phyloP scores from a whole-genome alignment of 2,113 vertebrate species.

The Terrapene triunguis region DNA sequence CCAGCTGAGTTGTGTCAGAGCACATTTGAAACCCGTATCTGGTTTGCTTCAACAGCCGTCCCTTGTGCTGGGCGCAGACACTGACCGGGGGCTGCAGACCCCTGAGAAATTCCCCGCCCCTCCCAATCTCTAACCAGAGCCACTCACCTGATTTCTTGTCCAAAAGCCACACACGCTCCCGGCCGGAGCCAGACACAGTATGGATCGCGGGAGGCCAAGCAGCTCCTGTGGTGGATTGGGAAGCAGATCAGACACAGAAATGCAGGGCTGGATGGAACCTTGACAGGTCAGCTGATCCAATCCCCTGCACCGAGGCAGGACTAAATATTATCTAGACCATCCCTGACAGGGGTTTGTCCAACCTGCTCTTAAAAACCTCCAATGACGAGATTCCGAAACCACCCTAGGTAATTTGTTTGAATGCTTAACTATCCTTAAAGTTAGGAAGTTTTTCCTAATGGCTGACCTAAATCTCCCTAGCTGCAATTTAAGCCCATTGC shows the following conservation, averaged over 20 bases:
- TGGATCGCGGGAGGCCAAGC: constrained; percentile 89
- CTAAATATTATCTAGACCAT: not conserved
- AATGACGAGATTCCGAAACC: not conserved
- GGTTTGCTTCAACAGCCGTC: not conserved
- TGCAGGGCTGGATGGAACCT: not conserved
- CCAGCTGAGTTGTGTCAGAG: not conserved
- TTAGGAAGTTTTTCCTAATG: not conserved
- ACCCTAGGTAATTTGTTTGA: not conserved
- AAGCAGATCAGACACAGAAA: not conserved
- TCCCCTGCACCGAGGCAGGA: not conserved
- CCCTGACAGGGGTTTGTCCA: not conserved
- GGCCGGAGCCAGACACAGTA: constrained; percentile 90
- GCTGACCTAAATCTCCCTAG: not conserved
- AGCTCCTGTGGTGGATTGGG: constrained; percentile 80
- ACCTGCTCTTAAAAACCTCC: not conserved
- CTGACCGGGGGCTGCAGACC: not conserved
- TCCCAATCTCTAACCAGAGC: not conserved
- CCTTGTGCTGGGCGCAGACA: not conserved
- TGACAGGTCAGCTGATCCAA: not conserved
- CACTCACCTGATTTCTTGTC: constrained; percentile 83
- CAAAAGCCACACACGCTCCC: constrained; percentile 82
- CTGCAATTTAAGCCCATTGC: not conserved
- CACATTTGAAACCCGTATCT: not conserved
- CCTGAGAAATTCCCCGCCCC: not conserved
- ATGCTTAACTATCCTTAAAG: not conserved